phyloP scores from a whole-genome alignment of 2,113 vertebrate genomes.

The Pygoscelis antarcticus region DNA sequence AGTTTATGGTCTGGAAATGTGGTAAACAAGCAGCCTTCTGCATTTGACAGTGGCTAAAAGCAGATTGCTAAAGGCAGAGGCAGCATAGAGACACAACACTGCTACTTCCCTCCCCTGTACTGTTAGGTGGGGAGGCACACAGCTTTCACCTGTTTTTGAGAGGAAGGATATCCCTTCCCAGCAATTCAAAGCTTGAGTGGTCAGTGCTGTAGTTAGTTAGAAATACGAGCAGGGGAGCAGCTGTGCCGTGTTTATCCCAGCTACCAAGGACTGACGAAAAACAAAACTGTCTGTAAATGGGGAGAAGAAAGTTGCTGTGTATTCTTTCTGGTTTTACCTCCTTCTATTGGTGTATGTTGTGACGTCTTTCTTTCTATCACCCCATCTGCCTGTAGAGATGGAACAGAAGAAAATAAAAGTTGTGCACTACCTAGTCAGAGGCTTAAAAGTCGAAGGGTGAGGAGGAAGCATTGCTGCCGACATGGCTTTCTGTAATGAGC shows the following conservation, averaged over 20 bases:
- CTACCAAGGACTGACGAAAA: background rate
- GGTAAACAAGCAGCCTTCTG: background rate
- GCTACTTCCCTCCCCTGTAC: background rate
- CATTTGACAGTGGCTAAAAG: background rate
- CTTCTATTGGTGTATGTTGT: rapidly evolving
- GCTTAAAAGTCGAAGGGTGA: background rate
- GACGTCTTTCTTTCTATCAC: rapidly evolving
- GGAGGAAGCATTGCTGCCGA: background rate
- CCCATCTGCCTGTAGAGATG: background rate
- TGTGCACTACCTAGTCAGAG: background rate
- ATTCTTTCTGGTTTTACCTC: background rate
- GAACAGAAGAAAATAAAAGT: background rate
- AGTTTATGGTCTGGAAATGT: background rate
- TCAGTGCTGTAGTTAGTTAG: background rate
- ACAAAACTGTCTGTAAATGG: background rate
- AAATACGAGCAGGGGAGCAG: background rate
- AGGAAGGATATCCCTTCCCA: background rate
- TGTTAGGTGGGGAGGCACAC: background rate
- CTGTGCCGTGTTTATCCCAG: rapidly evolving
- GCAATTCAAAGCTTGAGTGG: background rate
- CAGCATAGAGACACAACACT: background rate
- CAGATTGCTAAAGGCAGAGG: background rate
- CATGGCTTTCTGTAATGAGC: background rate
- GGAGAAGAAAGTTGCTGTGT: background rate
- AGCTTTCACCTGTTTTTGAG: background rate